These are phyloP conservation scores for Zosterops hypoxanthus DNA, from an alignment of 2,113 vertebrate species.

Conservation along the genomic window DNA sequence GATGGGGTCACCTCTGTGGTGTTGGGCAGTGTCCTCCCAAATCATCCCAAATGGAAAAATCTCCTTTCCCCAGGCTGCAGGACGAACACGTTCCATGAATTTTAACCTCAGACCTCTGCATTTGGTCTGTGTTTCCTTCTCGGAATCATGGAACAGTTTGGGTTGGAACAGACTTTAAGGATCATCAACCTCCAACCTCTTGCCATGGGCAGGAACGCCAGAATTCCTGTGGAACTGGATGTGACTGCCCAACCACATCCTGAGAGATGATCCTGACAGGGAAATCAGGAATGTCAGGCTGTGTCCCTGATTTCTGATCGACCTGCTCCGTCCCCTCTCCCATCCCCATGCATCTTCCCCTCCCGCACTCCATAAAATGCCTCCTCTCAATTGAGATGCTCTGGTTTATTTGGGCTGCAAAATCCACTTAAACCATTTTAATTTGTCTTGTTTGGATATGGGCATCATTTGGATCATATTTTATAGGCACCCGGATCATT, in stretches of 20 bases:
- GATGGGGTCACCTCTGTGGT: not conserved
- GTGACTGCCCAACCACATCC: not conserved
- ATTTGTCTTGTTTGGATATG: slow-evolving; percentile 70
- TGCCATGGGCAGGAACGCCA: not conserved
- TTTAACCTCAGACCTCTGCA: not conserved
- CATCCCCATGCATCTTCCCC: slow-evolving; percentile 38
- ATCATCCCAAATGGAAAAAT: rapidly evolving
- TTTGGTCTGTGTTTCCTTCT: not conserved
- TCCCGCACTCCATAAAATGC: slow-evolving; percentile 36
- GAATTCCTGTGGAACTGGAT: not conserved
- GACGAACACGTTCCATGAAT: not conserved
- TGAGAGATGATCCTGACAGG: not conserved
- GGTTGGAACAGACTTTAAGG: not conserved
- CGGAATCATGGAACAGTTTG: not conserved
- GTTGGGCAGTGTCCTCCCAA: rapidly evolving
- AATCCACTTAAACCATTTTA: slow-evolving; percentile 63
- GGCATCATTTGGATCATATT: slow-evolving; percentile 66
- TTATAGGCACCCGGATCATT: slow-evolving; percentile 68
- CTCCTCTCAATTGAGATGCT: slow-evolving; percentile 28
- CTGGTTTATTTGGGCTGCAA: slow-evolving; percentile 52
- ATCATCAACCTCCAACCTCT: not conserved
- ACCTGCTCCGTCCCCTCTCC: not conserved
- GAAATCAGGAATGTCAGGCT: not conserved
- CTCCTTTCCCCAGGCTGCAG: not conserved
- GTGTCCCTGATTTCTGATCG: not conserved